Percentiles rank a stretch among this genome's conserved stretches.
Conservation (phyloP, 2,113 vertebrate species). For the Megaptera novaeangliae region DNA sequence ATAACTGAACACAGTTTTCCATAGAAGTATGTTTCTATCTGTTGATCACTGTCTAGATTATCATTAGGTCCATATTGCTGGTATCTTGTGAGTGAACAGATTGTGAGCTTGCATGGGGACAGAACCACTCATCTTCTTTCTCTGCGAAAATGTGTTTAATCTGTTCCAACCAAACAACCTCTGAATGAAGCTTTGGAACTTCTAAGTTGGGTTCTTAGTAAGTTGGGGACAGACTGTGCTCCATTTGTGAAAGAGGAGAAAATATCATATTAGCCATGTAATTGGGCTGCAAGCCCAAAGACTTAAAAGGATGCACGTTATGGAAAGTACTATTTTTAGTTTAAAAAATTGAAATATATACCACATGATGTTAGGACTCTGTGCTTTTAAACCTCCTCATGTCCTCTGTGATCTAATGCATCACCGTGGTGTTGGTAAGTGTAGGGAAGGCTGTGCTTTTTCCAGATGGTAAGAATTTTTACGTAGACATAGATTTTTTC, state of each 20-base stretch:
- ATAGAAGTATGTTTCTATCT: background rate
- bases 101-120: background rate
- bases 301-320: background rate
- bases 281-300: background rate
- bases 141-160: background rate
- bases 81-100: background rate
- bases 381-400: background rate
- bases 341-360: background rate
- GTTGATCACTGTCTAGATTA: background rate
- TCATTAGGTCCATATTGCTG: background rate
- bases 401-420: background rate
- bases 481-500: background rate
- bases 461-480: background rate
- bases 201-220: background rate
- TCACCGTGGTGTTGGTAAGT: background rate
- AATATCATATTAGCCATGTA: background rate
- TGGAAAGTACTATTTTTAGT: background rate
- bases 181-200: slow-evolving; percentile 6
- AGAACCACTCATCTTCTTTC: background rate
- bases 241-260: background rate
- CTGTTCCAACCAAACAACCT: background rate
- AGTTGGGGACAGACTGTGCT: background rate
- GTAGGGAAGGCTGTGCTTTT: background rate
- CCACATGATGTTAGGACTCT: background rate
- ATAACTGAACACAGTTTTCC: background rate